A percentile compares a stretch with the other conserved stretches of the same genome.
phyloP scores from a whole-genome alignment of 1,140 invertebrate species.

The Parapsyche elsis region DNA sequence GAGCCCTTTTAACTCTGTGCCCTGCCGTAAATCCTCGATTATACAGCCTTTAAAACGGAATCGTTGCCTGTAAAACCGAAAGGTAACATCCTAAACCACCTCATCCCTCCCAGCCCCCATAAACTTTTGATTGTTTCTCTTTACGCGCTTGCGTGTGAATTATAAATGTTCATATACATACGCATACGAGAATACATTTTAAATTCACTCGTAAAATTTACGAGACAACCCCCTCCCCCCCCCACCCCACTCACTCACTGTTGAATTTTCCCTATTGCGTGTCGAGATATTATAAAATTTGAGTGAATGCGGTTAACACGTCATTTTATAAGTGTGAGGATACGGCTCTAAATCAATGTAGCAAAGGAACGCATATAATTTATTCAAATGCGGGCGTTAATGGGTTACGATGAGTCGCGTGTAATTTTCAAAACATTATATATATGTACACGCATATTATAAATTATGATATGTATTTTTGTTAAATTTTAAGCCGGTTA shows the following conservation, averaged over 20 bases:
- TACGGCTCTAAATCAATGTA: no score
- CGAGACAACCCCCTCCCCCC: neutral
- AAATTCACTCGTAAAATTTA: conserved; percentile 27
- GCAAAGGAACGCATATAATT: neutral
- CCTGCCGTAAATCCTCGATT: conserved; percentile 28
- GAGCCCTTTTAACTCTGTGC: conserved; percentile 3
- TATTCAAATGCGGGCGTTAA: neutral
- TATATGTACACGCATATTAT: no score
- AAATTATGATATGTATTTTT: no score
- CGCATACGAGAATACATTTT: conserved; percentile 1
- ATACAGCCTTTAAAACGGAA: conserved; percentile 26
- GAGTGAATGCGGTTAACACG: neutral
- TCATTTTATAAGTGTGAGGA: neutral
- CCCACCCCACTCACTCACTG: neutral
- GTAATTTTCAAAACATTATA: no score
- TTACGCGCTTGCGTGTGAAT: conserved; percentile 4
- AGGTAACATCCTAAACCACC: neutral
- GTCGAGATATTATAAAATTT: neutral
- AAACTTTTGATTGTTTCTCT: conserved; percentile 38
- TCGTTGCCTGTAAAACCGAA: conserved; percentile 19
- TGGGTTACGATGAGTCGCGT: neutral
- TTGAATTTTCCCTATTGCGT: neutral
- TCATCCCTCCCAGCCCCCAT: neutral
- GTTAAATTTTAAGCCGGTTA: no score
- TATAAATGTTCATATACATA: conserved; percentile 28